Percentiles rank a stretch among this genome's conserved stretches.
Conservation (phyloP, 37 sponge, comb jelly and placozoan genomes). For the Theonella swinhoei region DNA sequence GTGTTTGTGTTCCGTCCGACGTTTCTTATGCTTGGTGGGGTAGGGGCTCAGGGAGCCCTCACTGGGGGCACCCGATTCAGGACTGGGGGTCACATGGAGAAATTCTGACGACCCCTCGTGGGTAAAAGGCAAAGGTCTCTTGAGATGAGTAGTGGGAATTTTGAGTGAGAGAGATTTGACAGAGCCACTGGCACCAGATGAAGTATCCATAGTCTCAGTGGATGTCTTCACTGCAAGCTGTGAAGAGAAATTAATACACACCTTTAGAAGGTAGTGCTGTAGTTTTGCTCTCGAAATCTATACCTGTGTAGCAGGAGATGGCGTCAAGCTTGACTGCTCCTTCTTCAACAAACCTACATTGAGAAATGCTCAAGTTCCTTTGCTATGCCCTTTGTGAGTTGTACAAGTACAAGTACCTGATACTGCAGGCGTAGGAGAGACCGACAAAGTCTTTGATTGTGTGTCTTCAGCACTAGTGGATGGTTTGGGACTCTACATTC, state of each 20-base stretch:
- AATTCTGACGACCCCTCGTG: neutral
- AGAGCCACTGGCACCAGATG: neutral
- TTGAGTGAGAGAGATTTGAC: conserved; percentile 39
- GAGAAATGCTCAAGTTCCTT: no score
- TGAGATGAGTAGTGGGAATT: conserved; percentile 35
- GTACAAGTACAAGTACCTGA: no score
- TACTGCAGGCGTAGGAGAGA: neutral
- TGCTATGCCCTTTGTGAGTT: no score
- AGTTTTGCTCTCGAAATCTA: no score
- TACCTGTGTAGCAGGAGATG: neutral
- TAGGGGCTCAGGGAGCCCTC: conserved; percentile 8
- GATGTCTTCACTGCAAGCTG: neutral
- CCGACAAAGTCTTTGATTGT: neutral
- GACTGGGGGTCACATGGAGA: conserved; percentile 16
- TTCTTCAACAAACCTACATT: neutral
- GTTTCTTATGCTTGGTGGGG: conserved; percentile 55
- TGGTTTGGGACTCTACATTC: neutral
- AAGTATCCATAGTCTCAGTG: neutral
- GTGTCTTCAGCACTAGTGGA: neutral
- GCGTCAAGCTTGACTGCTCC: neutral
- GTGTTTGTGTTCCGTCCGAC: conserved; percentile 44
- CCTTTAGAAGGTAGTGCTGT: neutral
- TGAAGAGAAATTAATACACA: neutral
- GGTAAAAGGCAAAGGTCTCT: neutral
- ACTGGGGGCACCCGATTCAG: conserved; percentile 31